Conservation (phyloP, 1,140 invertebrate species). For the Ooceraea biroi region DNA sequence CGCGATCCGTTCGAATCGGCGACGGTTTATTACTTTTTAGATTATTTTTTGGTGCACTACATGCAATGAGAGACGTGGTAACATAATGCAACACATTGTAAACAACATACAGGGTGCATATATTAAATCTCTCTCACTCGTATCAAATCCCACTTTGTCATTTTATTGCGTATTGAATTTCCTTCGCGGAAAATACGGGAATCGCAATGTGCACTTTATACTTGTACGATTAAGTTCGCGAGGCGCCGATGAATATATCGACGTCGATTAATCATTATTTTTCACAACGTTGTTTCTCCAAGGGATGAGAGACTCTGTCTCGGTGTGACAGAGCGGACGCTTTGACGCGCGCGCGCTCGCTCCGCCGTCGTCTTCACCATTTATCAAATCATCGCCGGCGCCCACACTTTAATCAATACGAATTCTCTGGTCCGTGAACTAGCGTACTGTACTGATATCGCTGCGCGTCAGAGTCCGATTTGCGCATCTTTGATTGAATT, state of each 20-base stretch:
- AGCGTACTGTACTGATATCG: constrained; percentile 12
- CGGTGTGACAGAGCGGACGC: neutral
- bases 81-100: neutral
- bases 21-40: neutral
- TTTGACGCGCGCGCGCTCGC: neutral
- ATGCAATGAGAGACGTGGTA: neutral
- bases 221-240: neutral
- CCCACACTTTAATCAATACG: constrained; percentile 77
- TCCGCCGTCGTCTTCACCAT: constrained; percentile 55
- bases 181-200: neutral
- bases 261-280: constrained; percentile 15
- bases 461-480: neutral
- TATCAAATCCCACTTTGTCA: constrained; percentile 5
- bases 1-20: neutral
- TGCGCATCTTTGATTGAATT: neutral
- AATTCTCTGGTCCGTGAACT: constrained; percentile 67
- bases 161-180: too few relatives aligned
- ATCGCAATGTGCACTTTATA: neutral
- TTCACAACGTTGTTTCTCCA: neutral
- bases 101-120: neutral
- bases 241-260: neutral
- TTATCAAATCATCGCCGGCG: constrained; percentile 73
- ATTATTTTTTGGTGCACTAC: neutral
- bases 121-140: neutral
- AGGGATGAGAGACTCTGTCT: neutral